phyloP scores from a whole-genome alignment of 2,888 invertebrate genomes.

The Pogonocherus hispidulus region DNA sequence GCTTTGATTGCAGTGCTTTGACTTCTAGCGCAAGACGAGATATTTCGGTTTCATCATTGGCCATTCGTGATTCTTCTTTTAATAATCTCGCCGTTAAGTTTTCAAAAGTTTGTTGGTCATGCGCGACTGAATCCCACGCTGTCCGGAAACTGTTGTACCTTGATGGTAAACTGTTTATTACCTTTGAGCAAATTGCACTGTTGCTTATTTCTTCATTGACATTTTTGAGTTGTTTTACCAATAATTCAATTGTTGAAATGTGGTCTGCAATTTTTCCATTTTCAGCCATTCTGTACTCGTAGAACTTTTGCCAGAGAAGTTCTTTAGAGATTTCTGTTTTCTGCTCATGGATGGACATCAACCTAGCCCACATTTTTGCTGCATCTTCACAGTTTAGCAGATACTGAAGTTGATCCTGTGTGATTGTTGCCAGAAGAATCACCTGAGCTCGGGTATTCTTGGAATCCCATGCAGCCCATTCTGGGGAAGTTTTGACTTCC shows the following conservation, averaged over 20 bases:
- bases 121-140: constrained; percentile 42
- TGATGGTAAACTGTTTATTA: constrained; percentile 32
- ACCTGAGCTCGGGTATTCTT: constrained; percentile 38
- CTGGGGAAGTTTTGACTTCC: not conserved
- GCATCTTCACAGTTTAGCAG: constrained; percentile 21
- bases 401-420: constrained; percentile 32
- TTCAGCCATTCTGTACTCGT: not conserved
- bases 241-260: constrained; percentile 4
- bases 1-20: constrained; percentile 31
- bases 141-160: constrained; percentile 30
- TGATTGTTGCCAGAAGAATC: constrained; percentile 32
- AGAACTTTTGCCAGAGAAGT: constrained; percentile 7
- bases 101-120: constrained; percentile 37
- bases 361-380: constrained; percentile 11
- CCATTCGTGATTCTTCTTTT: constrained; percentile 42
- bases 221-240: constrained; percentile 19
- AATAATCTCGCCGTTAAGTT: constrained; percentile 41
- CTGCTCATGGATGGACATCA: constrained; percentile 13
- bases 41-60: constrained; percentile 29
- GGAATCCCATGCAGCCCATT: constrained; percentile 29
- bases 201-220: constrained; percentile 27
- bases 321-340: constrained; percentile 13
- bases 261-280: constrained; percentile 4
- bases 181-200: constrained; percentile 36
- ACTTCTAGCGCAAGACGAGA: constrained; percentile 37